Conservation (phyloP, 2,113 vertebrate species). For the Capricornis sumatraensis region DNA sequence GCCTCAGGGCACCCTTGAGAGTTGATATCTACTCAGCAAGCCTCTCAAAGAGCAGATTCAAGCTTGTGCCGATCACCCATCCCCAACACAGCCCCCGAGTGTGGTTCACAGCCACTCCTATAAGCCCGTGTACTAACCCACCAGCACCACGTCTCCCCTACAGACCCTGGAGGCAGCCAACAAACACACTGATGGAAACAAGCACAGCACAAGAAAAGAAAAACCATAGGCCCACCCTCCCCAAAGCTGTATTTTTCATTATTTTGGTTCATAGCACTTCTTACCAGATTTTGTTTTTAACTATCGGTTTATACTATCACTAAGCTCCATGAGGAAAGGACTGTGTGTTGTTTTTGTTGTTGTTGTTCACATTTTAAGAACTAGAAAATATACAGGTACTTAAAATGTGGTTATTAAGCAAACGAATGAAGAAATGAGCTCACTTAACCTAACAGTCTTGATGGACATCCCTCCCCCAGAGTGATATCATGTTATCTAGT, state of each 20-base stretch:
- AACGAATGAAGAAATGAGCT: neutral
- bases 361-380: neutral
- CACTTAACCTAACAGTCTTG: neutral
- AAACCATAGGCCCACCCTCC: neutral
- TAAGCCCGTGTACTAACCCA: accelerated
- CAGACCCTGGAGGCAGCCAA: neutral
- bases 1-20: neutral
- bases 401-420: neutral
- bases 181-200: neutral
- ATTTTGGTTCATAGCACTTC: neutral
- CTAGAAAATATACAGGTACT: neutral
- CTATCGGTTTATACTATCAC: neutral
- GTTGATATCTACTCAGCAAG: neutral
- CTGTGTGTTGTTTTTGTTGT: neutral
- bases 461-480: no score
- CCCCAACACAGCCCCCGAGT: accelerated
- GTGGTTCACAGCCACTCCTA: neutral
- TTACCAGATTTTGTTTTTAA: neutral
- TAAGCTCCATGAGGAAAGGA: neutral
- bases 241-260: neutral
- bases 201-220: neutral
- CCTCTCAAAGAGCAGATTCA: neutral
- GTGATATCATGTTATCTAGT: neutral
- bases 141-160: neutral
- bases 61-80: neutral